Percentiles rank a stretch among this genome's conserved stretches.
phyloP scores from a whole-genome alignment of 2,888 invertebrate genomes.

The Dryomyza anilis region DNA sequence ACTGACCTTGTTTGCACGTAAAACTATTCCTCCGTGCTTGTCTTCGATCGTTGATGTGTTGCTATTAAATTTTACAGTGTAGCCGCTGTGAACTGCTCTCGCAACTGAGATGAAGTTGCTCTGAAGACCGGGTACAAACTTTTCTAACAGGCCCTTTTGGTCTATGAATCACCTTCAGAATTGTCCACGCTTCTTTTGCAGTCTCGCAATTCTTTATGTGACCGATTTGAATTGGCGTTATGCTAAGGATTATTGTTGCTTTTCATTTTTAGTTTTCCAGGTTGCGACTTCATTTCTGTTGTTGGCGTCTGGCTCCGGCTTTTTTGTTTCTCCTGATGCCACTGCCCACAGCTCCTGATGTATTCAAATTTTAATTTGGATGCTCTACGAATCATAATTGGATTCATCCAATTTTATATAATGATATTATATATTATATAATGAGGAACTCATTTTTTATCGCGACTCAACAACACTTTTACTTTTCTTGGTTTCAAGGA shows the following conservation, averaged over 20 bases:
- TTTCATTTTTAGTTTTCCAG: conserved; percentile 33
- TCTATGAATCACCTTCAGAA: background rate
- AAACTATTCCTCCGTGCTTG: background rate
- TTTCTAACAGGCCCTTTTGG: conserved; percentile 9
- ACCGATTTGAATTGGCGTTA: conserved; percentile 34
- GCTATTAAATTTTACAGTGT: too few species aligned
- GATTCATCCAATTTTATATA: too few species aligned
- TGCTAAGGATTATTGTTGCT: conserved; percentile 33
- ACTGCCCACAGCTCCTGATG: conserved; percentile 26
- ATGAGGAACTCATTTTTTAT: too few species aligned
- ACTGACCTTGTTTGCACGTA: background rate
- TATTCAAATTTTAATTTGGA: conserved; percentile 25
- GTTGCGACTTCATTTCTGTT: too few species aligned
- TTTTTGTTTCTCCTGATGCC: background rate
- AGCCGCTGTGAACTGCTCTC: too few species aligned
- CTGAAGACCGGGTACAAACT: conserved; percentile 15
- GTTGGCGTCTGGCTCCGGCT: too few species aligned
- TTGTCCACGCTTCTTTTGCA: background rate
- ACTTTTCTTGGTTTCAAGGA: background rate
- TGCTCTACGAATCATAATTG: conserved; percentile 24
- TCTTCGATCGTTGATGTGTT: conserved; percentile 1
- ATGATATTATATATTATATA: too few species aligned
- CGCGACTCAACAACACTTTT: too few species aligned
- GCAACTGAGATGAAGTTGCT: conserved; percentile 25
- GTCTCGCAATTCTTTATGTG: conserved; percentile 33